Percentiles rank a stretch among this genome's conserved stretches.
Evolutionary conservation across 2,888 invertebrate species (phyloP).

Genomic region (Diploptera punctata): DNA sequence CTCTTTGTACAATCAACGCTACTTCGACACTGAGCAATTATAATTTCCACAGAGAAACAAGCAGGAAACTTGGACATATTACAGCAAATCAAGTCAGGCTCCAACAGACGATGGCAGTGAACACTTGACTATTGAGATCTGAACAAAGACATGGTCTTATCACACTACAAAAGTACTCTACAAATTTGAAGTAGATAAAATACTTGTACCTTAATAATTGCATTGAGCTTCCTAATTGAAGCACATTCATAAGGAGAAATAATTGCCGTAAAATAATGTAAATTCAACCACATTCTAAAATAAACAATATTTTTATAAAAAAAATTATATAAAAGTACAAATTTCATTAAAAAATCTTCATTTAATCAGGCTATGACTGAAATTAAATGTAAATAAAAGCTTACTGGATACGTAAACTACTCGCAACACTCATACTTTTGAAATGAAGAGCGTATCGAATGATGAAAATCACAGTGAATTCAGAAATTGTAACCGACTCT

Average conservation of each 20-base stretch:
- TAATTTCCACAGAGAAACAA: neutral
- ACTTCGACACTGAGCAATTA: too few relatives aligned
- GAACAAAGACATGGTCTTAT: neutral
- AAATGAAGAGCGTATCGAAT: neutral
- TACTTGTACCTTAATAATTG: neutral
- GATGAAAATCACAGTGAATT: neutral
- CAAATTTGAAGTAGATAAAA: neutral
- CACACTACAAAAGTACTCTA: neutral
- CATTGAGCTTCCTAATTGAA: neutral
- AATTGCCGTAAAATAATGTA: constrained; percentile 21
- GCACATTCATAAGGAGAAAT: neutral
- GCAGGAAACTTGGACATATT: neutral
- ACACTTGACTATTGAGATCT: constrained; percentile 5
- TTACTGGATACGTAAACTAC: neutral
- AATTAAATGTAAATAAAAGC: constrained; percentile 17
- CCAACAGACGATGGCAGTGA: neutral
- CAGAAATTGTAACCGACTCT: neutral
- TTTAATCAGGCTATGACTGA: neutral
- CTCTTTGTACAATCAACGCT: too few relatives aligned
- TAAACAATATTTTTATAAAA: constrained; percentile 27
- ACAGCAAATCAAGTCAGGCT: neutral
- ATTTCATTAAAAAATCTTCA: constrained; percentile 12
- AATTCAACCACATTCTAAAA: constrained; percentile 19
- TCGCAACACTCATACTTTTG: neutral
- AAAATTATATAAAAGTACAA: constrained; percentile 30